These are phyloP conservation scores for Thymelicus sylvestris DNA, from an alignment of 2,888 invertebrate genomes.

Conservation along the genomic window DNA sequence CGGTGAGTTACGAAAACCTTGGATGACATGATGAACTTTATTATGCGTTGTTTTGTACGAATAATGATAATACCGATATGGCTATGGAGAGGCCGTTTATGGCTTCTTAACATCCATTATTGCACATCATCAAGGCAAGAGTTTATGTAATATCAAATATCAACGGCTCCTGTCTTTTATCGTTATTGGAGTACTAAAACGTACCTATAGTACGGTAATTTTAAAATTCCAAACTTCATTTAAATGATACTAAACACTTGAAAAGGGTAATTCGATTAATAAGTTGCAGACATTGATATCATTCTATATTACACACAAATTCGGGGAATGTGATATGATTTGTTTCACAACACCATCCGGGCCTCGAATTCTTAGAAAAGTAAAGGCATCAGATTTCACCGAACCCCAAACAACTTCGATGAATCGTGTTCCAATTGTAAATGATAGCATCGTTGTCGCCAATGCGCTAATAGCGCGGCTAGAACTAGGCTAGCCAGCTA, in stretches of 20 bases:
- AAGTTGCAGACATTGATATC: not conserved
- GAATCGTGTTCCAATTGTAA: conserved; percentile 48
- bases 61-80: no score
- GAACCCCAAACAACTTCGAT: conserved; percentile 41
- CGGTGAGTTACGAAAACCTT: conserved; percentile 26
- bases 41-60: not conserved
- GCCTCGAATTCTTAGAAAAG: conserved; percentile 38
- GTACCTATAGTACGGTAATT: no score
- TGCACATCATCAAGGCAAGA: no score
- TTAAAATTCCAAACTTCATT: not conserved
- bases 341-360: conserved; percentile 30
- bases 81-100: no score
- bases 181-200: no score
- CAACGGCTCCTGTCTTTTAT: no score
- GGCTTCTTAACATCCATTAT: no score
- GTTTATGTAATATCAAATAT: no score
- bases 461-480: conserved; percentile 16
- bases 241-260: not conserved
- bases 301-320: not conserved
- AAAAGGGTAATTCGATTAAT: not conserved
- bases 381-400: conserved; percentile 40
- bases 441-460: conserved; percentile 37
- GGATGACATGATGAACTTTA: conserved; percentile 12
- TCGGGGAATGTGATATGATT: conserved; percentile 7
- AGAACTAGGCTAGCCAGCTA: conserved; percentile 23